These are phyloP conservation scores for Abscondita cerata DNA, from an alignment of 2,888 invertebrate genomes.

Conservation along the genomic window DNA sequence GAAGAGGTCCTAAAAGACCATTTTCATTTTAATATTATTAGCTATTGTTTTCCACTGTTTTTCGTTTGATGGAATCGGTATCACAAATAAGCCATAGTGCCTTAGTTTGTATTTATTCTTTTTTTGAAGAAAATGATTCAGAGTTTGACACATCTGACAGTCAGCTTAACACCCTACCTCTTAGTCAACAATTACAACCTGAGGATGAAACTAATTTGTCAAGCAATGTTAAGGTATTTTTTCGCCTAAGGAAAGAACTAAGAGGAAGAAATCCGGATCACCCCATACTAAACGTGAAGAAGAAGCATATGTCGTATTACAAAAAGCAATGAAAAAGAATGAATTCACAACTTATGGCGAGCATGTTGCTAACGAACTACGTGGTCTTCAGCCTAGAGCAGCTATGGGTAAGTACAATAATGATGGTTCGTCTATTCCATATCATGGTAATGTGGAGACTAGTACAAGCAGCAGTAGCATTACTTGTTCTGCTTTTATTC, in stretches of 20 bases:
- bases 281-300: slow-evolving; percentile 1
- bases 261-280: not conserved
- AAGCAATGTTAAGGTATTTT: not conserved
- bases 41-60: not conserved
- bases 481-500: too few species aligned
- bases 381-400: not conserved
- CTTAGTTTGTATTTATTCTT: too few species aligned
- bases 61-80: not conserved
- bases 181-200: not conserved
- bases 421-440: not conserved
- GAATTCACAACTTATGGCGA: not conserved
- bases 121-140: not conserved
- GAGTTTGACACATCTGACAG: too few species aligned
- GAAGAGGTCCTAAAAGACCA: too few species aligned
- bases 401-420: slow-evolving; percentile 4
- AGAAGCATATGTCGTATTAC: not conserved
- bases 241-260: not conserved
- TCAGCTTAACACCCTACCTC: not conserved
- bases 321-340: not conserved
- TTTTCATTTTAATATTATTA: too few species aligned
- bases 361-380: not conserved
- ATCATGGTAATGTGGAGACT: not conserved
- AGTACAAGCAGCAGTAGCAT: too few species aligned
- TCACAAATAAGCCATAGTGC: not conserved
- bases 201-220: not conserved